These are phyloP conservation scores for Ceratothoa steindachneri DNA, from an alignment of 2,888 invertebrate species.

Conservation along the genomic window DNA sequence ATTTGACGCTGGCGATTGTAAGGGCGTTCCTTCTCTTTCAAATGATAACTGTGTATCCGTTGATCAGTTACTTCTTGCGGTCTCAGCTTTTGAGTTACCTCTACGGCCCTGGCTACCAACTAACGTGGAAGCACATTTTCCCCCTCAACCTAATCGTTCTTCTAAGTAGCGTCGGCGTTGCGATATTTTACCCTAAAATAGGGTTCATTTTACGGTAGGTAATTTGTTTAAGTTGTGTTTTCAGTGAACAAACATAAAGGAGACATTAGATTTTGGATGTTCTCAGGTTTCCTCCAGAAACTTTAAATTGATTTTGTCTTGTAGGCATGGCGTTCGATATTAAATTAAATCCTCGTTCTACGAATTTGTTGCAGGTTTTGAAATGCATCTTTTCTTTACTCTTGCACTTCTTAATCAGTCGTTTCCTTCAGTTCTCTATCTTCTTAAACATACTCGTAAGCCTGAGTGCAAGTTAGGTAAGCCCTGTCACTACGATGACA, in stretches of 20 bases:
- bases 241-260: not conserved
- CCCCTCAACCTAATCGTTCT: slow-evolving; percentile 64
- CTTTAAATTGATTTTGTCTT: too few species aligned
- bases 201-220: slow-evolving; percentile 77
- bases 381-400: too few species aligned
- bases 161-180: slow-evolving; percentile 70
- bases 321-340: too few species aligned
- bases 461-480: too few species aligned
- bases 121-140: slow-evolving; percentile 56
- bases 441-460: too few species aligned
- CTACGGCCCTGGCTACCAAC: slow-evolving; percentile 52
- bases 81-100: slow-evolving; percentile 54
- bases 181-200: slow-evolving; percentile 76
- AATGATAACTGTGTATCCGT: slow-evolving; percentile 67
- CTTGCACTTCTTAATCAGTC: too few species aligned
- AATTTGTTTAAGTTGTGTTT: not conserved
- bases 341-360: too few species aligned
- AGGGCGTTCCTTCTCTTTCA: slow-evolving; percentile 78
- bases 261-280: not conserved
- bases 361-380: too few species aligned
- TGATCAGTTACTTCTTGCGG: slow-evolving; percentile 42
- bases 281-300: not conserved
- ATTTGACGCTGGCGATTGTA: slow-evolving; percentile 73
- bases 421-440: too few species aligned
- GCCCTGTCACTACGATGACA: too few species aligned